phyloP scores from a whole-genome alignment of 2,888 invertebrate species.

The Bombyx huttoni region DNA sequence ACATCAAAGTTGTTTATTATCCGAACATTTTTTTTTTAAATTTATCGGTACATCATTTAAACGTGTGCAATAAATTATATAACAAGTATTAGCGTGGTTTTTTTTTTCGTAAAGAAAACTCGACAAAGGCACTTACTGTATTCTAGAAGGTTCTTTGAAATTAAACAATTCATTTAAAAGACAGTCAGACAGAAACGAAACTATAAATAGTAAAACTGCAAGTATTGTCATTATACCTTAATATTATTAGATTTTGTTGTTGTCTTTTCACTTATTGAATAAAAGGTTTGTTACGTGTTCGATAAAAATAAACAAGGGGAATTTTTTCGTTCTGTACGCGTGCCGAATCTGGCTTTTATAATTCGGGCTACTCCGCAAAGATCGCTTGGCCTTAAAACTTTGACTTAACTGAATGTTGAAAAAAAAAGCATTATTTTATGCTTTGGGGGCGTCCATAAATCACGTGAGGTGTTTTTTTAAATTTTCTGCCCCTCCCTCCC shows the following conservation, averaged over 20 bases:
- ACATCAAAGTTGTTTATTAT: no score
- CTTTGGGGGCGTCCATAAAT: no score
- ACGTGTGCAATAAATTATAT: not conserved
- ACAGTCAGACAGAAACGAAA: not conserved
- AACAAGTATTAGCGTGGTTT: not conserved
- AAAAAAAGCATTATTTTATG: no score
- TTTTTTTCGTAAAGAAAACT: not conserved
- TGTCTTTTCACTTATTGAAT: not conserved
- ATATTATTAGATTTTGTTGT: not conserved
- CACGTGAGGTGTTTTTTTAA: no score
- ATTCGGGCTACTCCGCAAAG: no score
- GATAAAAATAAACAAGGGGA: not conserved
- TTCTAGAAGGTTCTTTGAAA: not conserved
- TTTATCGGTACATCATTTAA: no score
- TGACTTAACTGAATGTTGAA: no score
- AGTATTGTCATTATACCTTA: not conserved
- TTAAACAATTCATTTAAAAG: not conserved
- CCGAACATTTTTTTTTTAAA: no score
- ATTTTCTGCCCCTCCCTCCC: no score
- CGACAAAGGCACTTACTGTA: conserved; percentile 3
- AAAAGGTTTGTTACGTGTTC: not conserved
- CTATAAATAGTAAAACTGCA: no score
- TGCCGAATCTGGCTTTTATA: no score
- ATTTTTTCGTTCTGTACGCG: not conserved
- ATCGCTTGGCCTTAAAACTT: no score